phyloP scores from a whole-genome alignment of 2,113 vertebrate species.

The Ictalurus furcatus region DNA sequence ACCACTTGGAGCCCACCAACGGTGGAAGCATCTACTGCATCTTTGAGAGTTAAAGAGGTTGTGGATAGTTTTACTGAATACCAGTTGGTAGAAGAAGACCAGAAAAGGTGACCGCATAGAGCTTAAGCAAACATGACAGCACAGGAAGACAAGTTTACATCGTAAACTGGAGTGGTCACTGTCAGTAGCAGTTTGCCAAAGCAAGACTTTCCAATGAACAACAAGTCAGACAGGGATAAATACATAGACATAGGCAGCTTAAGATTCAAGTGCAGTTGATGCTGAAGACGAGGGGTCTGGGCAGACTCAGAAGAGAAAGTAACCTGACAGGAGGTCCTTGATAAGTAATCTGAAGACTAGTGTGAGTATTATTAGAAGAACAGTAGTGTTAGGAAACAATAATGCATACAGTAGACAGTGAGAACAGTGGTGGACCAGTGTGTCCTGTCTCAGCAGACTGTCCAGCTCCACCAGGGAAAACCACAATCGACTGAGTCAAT shows the following conservation, averaged over 20 bases:
- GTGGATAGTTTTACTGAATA: background rate
- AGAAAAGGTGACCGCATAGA: background rate
- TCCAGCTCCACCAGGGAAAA: background rate
- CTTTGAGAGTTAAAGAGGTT: background rate
- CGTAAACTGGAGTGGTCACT: background rate
- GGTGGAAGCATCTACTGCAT: background rate
- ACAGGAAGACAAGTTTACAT: background rate
- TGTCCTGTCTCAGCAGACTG: background rate
- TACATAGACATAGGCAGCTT: background rate
- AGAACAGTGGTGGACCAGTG: background rate
- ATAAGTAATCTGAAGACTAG: background rate
- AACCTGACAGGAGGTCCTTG: background rate
- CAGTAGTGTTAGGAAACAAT: background rate
- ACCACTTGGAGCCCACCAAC: background rate
- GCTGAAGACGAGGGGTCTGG: background rate
- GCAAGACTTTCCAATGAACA: background rate
- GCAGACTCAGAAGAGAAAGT: background rate
- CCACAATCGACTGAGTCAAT: background rate
- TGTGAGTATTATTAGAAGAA: background rate
- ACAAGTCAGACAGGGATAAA: background rate
- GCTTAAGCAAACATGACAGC: background rate
- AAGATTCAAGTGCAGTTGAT: background rate
- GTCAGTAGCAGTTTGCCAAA: background rate
- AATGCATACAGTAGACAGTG: background rate
- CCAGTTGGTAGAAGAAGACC: background rate